A percentile compares a stretch with the other conserved stretches of the same genome.
These are phyloP conservation scores for Brotula barbata DNA, from an alignment of 2,797 vertebrate genomes.

Conservation along the genomic window DNA sequence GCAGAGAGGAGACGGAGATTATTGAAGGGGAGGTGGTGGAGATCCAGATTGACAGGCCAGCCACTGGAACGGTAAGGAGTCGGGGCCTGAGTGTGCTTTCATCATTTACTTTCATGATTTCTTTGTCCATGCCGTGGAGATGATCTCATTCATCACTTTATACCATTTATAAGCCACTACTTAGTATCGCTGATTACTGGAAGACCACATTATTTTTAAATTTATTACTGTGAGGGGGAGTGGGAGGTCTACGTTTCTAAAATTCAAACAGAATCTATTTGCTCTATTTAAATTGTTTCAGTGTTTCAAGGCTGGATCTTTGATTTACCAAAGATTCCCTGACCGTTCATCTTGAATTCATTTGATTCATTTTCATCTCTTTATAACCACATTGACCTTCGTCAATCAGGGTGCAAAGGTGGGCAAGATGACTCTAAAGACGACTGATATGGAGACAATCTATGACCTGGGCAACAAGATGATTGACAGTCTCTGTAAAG, in stretches of 20 bases:
- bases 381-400: not conserved
- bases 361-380: not conserved
- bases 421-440: constrained; percentile 93
- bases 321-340: not conserved
- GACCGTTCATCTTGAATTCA: not conserved
- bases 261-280: no score
- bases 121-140: not conserved
- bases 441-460: constrained; percentile 95
- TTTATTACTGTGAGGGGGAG: no score
- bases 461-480: constrained; percentile 96
- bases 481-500: constrained; percentile 95
- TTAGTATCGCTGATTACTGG: no score
- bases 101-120: not conserved
- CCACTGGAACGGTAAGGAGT: constrained; percentile 88
- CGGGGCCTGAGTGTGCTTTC: not conserved
- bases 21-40: constrained; percentile 98
- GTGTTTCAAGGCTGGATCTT: not conserved
- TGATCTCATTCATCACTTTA: not conserved
- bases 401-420: constrained; percentile 87
- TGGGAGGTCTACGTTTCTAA: no score
- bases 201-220: no score
- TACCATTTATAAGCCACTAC: no score
- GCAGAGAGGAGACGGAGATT: constrained; percentile 93
- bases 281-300: no score
- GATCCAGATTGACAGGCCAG: constrained; percentile 93